These are phyloP conservation scores for Dynastes maya DNA, from an alignment of 2,888 invertebrate species.

Conservation along the genomic window DNA sequence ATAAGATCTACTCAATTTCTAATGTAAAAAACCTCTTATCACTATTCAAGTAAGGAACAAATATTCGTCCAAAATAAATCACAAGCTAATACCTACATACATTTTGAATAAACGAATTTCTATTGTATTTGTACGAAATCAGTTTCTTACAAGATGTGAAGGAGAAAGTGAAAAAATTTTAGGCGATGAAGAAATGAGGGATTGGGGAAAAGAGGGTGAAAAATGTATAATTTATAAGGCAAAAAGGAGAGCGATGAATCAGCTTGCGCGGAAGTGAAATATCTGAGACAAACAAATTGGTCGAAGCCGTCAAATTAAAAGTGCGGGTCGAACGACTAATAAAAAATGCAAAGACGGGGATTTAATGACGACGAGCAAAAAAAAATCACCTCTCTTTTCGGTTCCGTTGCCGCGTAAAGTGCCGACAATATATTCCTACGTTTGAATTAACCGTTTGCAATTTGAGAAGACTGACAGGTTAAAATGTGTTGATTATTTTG, in stretches of 20 bases:
- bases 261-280: background rate
- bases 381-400: background rate
- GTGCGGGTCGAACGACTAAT: background rate
- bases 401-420: background rate
- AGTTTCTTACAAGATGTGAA: too few relatives aligned
- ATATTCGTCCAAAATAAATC: too few relatives aligned
- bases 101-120: too few relatives aligned
- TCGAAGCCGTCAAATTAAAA: background rate
- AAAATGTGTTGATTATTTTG: background rate
- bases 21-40: too few relatives aligned
- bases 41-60: too few relatives aligned
- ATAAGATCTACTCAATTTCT: too few relatives aligned
- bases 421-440: background rate
- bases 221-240: slow-evolving; percentile 2
- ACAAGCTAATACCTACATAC: too few relatives aligned
- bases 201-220: background rate
- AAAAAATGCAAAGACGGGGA: background rate
- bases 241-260: background rate
- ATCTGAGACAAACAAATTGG: slow-evolving; percentile 10
- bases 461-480: background rate
- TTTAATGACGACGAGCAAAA: background rate
- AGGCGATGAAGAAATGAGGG: background rate
- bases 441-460: background rate
- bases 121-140: too few relatives aligned
- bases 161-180: background rate